Evolutionary conservation across 2,113 vertebrate genomes (phyloP).

Genomic region (Uria aalge): DNA sequence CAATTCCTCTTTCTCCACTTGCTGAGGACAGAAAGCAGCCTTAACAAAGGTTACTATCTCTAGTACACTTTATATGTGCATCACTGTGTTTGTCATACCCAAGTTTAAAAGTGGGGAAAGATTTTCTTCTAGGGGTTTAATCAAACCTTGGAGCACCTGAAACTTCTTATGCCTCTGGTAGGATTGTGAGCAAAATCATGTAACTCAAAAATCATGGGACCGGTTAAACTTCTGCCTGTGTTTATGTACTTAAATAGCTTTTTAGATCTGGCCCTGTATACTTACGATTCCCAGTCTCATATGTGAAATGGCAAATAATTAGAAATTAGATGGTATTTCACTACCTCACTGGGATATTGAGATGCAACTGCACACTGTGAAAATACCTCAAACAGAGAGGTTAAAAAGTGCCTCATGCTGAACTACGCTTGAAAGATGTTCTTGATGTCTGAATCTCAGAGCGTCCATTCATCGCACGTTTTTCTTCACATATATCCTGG

Average conservation of each 20-base stretch:
- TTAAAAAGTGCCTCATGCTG: not conserved
- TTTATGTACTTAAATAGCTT: not conserved
- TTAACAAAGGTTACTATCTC: not conserved
- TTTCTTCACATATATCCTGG: not conserved
- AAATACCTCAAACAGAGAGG: not conserved
- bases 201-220: not conserved
- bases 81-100: not conserved
- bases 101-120: not conserved
- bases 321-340: not conserved
- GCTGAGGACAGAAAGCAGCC: not conserved
- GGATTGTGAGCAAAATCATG: not conserved
- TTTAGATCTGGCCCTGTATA: not conserved
- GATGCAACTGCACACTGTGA: not conserved
- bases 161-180: not conserved
- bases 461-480: not conserved
- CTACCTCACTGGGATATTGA: not conserved
- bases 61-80: not conserved
- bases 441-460: not conserved
- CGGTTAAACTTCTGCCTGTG: not conserved
- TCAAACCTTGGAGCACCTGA: not conserved
- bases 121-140: not conserved
- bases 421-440: not conserved
- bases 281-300: fast-evolving
- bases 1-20: not conserved
- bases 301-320: not conserved